phyloP scores from a whole-genome alignment of 2,888 invertebrate species.

The Oscheius myriophilus region DNA sequence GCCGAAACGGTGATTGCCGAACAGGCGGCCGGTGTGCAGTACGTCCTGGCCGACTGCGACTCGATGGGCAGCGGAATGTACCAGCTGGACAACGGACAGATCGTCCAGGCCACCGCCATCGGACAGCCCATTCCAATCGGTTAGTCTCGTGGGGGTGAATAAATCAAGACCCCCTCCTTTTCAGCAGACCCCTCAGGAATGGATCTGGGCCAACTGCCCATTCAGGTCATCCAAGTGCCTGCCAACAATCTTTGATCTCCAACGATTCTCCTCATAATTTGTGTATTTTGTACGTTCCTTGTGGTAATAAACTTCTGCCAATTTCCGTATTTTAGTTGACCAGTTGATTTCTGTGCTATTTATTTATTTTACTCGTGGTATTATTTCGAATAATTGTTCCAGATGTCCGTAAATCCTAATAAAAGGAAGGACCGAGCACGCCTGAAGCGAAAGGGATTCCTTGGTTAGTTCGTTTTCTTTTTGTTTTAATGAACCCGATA shows the following conservation, averaged over 20 bases:
- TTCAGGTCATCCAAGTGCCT: slow-evolving; percentile 27
- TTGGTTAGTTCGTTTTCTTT: too few relatives aligned
- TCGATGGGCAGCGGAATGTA: slow-evolving; percentile 27
- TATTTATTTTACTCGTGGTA: too few relatives aligned
- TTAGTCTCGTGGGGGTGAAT: slow-evolving; percentile 4
- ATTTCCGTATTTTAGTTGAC: too few relatives aligned
- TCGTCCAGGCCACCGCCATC: slow-evolving; percentile 54
- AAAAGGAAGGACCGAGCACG: too few relatives aligned
- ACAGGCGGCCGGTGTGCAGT: slow-evolving; percentile 3
- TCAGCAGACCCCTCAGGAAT: slow-evolving; percentile 19
- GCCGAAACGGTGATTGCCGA: neutral
- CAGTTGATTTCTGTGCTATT: too few relatives aligned
- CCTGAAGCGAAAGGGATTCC: too few relatives aligned
- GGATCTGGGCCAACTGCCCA: slow-evolving; percentile 25
- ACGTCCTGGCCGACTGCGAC: slow-evolving; percentile 30
- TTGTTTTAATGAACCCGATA: too few relatives aligned
- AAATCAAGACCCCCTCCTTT: neutral
- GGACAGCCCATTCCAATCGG: slow-evolving; percentile 52
- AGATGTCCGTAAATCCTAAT: too few relatives aligned
- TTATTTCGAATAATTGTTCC: too few relatives aligned
- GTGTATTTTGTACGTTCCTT: too few relatives aligned
- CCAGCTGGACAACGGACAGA: slow-evolving; percentile 46
- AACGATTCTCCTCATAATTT: too few relatives aligned
- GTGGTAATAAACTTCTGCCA: too few relatives aligned
- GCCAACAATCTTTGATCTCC: slow-evolving; percentile 13